Percentiles rank a stretch among this genome's conserved stretches.
phyloP scores from a whole-genome alignment of 2,113 vertebrate genomes.

The Nymphicus hollandicus region DNA sequence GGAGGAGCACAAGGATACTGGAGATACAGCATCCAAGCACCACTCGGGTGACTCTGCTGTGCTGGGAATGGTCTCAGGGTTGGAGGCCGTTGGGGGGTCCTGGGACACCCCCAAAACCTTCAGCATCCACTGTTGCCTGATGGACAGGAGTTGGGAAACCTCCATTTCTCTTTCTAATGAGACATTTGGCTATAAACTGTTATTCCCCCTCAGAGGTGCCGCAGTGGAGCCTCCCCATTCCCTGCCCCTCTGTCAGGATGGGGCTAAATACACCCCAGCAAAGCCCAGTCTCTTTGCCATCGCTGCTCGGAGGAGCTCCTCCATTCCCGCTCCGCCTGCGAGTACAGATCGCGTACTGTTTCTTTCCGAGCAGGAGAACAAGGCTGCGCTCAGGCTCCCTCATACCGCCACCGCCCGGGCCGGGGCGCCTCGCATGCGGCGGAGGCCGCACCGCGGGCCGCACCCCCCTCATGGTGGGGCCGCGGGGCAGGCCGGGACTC shows the following conservation, averaged over 20 bases:
- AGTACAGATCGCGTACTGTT: rapidly evolving
- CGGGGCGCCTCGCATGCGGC: background rate
- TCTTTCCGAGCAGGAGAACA: background rate
- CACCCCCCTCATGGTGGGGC: background rate
- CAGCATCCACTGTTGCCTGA: background rate
- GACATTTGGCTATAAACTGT: background rate
- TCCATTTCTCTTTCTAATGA: rapidly evolving
- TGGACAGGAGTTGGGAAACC: background rate
- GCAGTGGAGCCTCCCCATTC: background rate
- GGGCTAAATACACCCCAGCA: background rate
- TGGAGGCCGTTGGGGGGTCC: too few species aligned
- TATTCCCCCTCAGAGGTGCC: background rate
- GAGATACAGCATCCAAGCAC: background rate
- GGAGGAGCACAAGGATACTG: background rate
- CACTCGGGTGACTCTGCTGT: background rate
- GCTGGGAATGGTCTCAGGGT: too few species aligned
- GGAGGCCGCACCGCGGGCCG: background rate
- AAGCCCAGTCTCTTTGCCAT: rapidly evolving
- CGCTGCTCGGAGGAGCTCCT: background rate
- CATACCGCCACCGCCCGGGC: rapidly evolving
- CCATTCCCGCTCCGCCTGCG: background rate
- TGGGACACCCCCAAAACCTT: background rate
- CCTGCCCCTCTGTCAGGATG: background rate
- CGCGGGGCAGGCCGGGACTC: slow-evolving; percentile 24
- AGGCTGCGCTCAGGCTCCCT: rapidly evolving